Evolutionary conservation across 2,797 vertebrate genomes (phyloP).

Genomic region (Phoeniculus purpureus): DNA sequence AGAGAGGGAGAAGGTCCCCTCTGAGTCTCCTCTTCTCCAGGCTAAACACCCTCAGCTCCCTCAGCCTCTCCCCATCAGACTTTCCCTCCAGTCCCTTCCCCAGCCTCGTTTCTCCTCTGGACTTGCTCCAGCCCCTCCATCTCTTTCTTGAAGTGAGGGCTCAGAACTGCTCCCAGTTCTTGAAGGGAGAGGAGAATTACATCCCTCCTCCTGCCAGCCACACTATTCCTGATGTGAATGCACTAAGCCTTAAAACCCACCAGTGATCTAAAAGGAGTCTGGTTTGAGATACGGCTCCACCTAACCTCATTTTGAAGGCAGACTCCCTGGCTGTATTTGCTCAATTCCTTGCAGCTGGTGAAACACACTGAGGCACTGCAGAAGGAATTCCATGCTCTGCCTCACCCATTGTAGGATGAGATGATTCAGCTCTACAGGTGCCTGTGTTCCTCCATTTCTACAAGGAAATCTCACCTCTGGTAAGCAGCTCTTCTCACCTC

Average conservation of each 20-base stretch:
- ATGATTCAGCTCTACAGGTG: neutral
- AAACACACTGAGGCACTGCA: neutral
- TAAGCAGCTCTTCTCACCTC: neutral
- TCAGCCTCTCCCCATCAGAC: no score
- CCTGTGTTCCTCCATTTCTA: neutral
- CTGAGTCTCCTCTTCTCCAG: no score
- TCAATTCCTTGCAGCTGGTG: rapidly evolving
- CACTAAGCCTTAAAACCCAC: neutral
- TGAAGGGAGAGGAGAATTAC: no score
- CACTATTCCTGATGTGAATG: neutral
- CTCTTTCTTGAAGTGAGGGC: no score
- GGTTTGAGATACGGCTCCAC: neutral
- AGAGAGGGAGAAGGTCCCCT: no score
- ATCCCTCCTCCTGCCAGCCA: no score
- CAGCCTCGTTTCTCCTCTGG: no score
- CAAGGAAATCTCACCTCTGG: neutral
- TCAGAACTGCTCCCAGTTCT: no score
- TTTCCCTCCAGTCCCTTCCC: no score
- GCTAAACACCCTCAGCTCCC: no score
- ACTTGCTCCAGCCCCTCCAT: no score
- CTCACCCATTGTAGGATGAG: neutral
- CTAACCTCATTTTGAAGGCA: rapidly evolving
- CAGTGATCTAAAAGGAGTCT: neutral
- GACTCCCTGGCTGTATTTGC: neutral
- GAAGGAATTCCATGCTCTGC: neutral